Evolutionary conservation across 37 sponge, comb jelly and placozoan genomes (phyloP).

Genomic region (Tethya wilhelma): DNA sequence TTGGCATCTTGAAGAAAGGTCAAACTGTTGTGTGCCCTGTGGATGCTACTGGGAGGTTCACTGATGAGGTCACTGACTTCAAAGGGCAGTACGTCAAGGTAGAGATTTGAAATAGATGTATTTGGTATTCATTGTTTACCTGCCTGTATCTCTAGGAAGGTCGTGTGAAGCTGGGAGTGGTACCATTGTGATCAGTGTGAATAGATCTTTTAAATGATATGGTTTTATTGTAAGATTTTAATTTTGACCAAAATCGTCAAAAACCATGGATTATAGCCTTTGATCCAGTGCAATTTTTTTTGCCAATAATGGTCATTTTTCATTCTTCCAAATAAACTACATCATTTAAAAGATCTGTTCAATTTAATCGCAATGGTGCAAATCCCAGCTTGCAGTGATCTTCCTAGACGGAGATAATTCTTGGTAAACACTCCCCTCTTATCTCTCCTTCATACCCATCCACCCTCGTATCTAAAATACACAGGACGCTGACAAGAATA

Average conservation of each 20-base stretch:
- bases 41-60: conserved; percentile 87
- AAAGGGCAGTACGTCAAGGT: conserved; percentile 95
- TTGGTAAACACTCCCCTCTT: no score
- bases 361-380: no score
- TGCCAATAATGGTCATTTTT: not conserved
- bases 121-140: no score
- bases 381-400: no score
- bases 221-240: not conserved
- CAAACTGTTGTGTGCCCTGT: conserved; percentile 92
- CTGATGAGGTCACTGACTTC: conserved; percentile 84
- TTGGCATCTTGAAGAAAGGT: conserved; percentile 87
- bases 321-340: no score
- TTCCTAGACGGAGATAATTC: no score
- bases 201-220: not conserved
- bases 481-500: conserved; percentile 93
- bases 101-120: not conserved
- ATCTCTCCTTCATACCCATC: not conserved
- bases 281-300: not conserved
- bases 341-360: no score
- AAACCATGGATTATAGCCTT: no score
- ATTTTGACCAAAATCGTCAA: no score
- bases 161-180: not conserved
- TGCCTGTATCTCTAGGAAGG: not conserved
- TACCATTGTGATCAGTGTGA: not conserved
- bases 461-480: no score